These are phyloP conservation scores for Adoxophyes honmai DNA, from an alignment of 1,140 invertebrate species.

Conservation along the genomic window DNA sequence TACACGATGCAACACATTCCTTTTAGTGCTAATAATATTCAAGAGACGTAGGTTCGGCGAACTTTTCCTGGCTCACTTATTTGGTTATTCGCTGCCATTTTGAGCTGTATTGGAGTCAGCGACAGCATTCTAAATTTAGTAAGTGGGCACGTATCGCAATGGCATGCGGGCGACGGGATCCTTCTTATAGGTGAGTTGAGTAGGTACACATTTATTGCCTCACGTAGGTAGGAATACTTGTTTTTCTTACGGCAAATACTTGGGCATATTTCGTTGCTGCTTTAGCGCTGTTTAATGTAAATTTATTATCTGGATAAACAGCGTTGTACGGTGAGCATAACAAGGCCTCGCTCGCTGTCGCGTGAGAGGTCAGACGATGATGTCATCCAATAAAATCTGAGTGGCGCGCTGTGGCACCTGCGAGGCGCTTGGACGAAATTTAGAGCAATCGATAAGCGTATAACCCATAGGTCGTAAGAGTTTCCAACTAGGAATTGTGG, in stretches of 20 bases:
- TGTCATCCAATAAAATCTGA: slow-evolving; percentile 30
- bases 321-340: background rate
- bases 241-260: no score
- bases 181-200: no score
- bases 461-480: background rate
- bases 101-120: background rate
- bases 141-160: background rate
- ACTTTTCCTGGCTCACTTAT: slow-evolving; percentile 7
- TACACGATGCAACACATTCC: background rate
- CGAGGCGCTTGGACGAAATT: slow-evolving; percentile 3
- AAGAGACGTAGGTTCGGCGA: background rate
- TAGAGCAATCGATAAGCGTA: slow-evolving; percentile 12
- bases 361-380: slow-evolving; percentile 12
- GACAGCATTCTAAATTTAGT: slow-evolving; percentile 12
- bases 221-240: no score
- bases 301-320: no score
- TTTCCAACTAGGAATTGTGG: no score
- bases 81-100: slow-evolving; percentile 14
- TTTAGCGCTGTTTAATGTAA: no score
- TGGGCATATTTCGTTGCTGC: no score
- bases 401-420: slow-evolving; percentile 24
- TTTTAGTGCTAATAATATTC: slow-evolving; percentile 1
- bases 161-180: background rate
- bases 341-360: background rate
- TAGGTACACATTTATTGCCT: background rate